A percentile compares a stretch with the other conserved stretches of the same genome.
These are phyloP conservation scores for Dynastes maya DNA, from an alignment of 2,888 invertebrate species.

Conservation along the genomic window DNA sequence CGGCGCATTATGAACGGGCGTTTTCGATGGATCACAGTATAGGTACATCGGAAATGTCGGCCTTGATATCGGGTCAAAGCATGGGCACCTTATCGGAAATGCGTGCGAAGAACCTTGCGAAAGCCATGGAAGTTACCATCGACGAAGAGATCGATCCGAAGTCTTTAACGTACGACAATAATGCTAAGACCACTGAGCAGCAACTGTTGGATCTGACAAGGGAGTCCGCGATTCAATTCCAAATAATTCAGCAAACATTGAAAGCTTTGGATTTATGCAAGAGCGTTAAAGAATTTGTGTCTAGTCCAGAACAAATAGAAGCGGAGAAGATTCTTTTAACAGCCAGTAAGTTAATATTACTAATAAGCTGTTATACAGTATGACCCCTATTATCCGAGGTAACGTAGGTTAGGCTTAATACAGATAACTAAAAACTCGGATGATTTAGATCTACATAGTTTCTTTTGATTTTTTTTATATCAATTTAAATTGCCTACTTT, in stretches of 20 bases:
- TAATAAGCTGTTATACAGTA: too few species aligned
- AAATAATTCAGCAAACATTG: conserved; percentile 63
- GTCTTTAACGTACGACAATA: not conserved
- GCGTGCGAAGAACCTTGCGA: conserved; percentile 22
- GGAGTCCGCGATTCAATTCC: conserved; percentile 61
- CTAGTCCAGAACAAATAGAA: conserved; percentile 58
- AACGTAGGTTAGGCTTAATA: too few species aligned
- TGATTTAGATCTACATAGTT: too few species aligned
- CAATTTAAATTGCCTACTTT: too few species aligned
- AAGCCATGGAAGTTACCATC: conserved; percentile 2
- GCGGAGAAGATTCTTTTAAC: conserved; percentile 64
- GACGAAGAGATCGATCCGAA: conserved; percentile 3
- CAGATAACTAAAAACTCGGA: too few species aligned
- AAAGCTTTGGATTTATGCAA: conserved; percentile 61
- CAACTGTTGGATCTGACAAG: conserved; percentile 22
- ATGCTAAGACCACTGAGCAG: conserved; percentile 2
- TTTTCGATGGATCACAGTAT: conserved; percentile 48
- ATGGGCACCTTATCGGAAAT: conserved; percentile 45
- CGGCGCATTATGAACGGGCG: not conserved
- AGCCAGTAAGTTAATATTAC: conserved; percentile 54
- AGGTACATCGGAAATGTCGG: conserved; percentile 54
- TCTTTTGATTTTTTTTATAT: too few species aligned
- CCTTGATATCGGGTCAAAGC: conserved; percentile 54
- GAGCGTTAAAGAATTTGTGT: conserved; percentile 47
- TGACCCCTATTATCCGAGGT: too few species aligned